Base-by-base conservation (phyloP, 2,113 vertebrate genomes). In the Neolamprologus ventralis region DNA sequence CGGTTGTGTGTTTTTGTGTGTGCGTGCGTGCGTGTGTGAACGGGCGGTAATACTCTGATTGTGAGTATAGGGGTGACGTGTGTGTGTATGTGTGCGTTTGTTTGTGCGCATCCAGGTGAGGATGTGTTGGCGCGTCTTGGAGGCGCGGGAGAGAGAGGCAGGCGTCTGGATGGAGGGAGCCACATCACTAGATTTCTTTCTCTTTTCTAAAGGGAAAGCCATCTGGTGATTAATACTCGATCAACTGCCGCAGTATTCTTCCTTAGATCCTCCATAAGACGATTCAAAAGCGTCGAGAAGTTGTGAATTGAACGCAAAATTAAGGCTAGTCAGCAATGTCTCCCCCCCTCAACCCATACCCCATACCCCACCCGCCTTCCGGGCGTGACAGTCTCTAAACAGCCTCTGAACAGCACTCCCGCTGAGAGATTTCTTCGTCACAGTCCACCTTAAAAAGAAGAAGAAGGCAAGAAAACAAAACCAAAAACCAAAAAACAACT, bases 61-160 rank as follows among this genome's bases (percentile, higher is more conserved):
- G 89, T 92, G 85, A 45, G 73, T 16, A 78, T 80, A 60, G 33
- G 33, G 42, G 51, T 82, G 79, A 47, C 35, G 81, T 51, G 54
- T 82, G 45, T 17, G 37, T 47, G 63, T 86, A 26, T 19, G 80
- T 47, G 85, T 17, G 81, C 23, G 86, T 35, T 80, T 54, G 85
- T 82, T 9, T 75, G 87, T 17, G 84, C 86, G 89, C 84, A 91
- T 88, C 89, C 94, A 94, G 92, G 94, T 94, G 91, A 93, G 90
- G 89, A 89, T 82, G 91, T 88, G 91, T 81, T 85, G 89, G 90
- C 90, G 92, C 92, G 91, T 89, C 87, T 90, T 88, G 49, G 81
- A 79, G 87, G 83, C 88, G 84, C 80, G 80, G 86, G 87, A 91
- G 85, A 65, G 31, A 68, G 63, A 91, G 89, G 87, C 88, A 89